Conservation (phyloP, 1,140 invertebrate species). For the Hestina assimilis region DNA sequence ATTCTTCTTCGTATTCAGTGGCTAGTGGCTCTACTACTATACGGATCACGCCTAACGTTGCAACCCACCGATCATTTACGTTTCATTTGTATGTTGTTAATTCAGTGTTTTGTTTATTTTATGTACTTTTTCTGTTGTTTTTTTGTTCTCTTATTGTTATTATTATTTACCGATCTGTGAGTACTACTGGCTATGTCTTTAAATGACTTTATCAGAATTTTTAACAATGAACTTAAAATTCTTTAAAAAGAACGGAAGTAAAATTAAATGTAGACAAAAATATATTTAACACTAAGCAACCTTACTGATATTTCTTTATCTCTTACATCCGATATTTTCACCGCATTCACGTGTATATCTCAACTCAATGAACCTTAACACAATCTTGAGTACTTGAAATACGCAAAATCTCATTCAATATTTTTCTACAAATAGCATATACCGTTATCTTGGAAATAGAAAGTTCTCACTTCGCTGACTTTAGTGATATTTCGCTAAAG, state of each 20-base stretch:
- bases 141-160: no score
- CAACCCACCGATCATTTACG: no score
- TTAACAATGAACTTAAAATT: no score
- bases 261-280: background rate
- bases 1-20: no score
- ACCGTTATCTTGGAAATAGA: slow-evolving; percentile 16
- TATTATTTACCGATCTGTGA: no score
- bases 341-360: background rate
- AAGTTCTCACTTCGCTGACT: slow-evolving; percentile 4
- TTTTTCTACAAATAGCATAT: slow-evolving; percentile 13
- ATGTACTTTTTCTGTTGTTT: no score
- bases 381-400: background rate
- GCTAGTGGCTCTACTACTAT: no score
- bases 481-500: background rate
- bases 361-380: slow-evolving; percentile 10
- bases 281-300: background rate
- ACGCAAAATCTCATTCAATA: slow-evolving; percentile 34
- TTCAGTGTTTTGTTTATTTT: no score
- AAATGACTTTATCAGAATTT: no score
- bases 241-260: background rate
- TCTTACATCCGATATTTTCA: background rate
- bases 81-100: no score
- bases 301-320: background rate
- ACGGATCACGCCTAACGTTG: no score
- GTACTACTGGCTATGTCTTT: no score